Evolutionary conservation across 2,113 vertebrate genomes (phyloP), one percentile per base, ranked within the genome.

Genomic region (Struthio camelus): DNA sequence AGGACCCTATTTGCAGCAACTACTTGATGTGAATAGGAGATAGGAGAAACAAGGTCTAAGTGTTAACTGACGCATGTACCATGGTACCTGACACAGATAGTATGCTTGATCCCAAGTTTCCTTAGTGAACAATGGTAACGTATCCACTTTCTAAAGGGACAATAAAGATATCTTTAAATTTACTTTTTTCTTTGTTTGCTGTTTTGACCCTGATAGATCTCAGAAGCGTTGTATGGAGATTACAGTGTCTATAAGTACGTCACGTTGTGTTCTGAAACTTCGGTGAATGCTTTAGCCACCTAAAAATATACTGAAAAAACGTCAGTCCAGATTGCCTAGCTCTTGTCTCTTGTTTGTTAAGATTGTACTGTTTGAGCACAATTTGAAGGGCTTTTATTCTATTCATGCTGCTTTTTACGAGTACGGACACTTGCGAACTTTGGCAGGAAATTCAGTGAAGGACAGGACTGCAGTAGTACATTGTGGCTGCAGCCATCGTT

Each of bases 221-320:
- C 44, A 73, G 17, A 36, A 92, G 50, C 58, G 27, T 73, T 80
- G n/a, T 51, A 30, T 62, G 75, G 54, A 36, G 38, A 14, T 93
- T 90, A 67, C 27, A 83, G n/a, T 56, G 32, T 2, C 0, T 65
- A 1, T 42, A 85, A 91, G 75, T 90, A 58, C 19, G 90, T 80
- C 48, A 7, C 53, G 11, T 69, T 36, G 7, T 77, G 40, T 92
- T 96, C 38, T 77, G 67, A 93, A 94, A 85, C 2, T 2, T 66
- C 71, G 73, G 16, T 27, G 28, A 88, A 76, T 44, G 36, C 79
- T 87, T 92, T 3, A 85, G 70, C 69, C 53, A 53, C 48, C 70
- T 94, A 94, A 95, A 94, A 93, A 87, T 96, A 82, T 90, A 82
- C 40, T 69, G 58, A 30, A 56, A 94, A 95, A 40, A 44, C 44